Conservation (phyloP, 2,888 invertebrate genomes). For the Caenorhabditis zanzibari region DNA sequence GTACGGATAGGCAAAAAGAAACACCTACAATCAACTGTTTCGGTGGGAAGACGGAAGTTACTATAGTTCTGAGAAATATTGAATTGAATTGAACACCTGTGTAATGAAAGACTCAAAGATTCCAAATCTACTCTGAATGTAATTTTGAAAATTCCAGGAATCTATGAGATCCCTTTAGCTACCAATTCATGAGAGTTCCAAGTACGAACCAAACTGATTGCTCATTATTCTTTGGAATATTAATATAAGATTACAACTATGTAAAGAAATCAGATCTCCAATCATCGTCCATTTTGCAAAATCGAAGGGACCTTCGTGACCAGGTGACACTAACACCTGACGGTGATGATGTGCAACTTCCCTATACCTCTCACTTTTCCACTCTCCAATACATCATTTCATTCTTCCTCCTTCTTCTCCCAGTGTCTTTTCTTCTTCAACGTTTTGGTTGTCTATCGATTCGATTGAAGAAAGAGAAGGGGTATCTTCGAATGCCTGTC, state of each 20-base stretch:
- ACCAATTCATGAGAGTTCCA: too few relatives aligned
- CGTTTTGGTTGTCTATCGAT: slow-evolving; percentile 44
- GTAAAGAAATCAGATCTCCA: too few relatives aligned
- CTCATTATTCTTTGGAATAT: too few relatives aligned
- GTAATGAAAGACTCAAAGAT: too few relatives aligned
- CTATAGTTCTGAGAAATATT: too few relatives aligned
- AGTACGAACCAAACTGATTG: too few relatives aligned
- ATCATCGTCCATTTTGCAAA: too few relatives aligned
- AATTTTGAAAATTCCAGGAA: too few relatives aligned
- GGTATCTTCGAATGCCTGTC: slow-evolving; percentile 6
- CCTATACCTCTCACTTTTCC: background rate
- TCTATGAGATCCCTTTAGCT: too few relatives aligned
- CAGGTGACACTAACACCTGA: slow-evolving; percentile 19
- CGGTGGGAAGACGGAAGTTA: background rate
- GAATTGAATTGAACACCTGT: too few relatives aligned
- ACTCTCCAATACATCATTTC: slow-evolving; percentile 17
- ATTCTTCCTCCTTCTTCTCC: background rate
- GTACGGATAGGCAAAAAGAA: slow-evolving; percentile 19
- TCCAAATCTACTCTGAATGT: too few relatives aligned
- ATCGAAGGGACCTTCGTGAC: background rate
- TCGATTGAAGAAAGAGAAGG: slow-evolving; percentile 48
- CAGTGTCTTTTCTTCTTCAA: slow-evolving; percentile 20
- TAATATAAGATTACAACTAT: too few relatives aligned
- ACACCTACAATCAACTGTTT: slow-evolving; percentile 42
- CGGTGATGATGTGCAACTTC: background rate